Conservation (phyloP, 2,797 vertebrate genomes). For the Darevskia nairensis region DNA sequence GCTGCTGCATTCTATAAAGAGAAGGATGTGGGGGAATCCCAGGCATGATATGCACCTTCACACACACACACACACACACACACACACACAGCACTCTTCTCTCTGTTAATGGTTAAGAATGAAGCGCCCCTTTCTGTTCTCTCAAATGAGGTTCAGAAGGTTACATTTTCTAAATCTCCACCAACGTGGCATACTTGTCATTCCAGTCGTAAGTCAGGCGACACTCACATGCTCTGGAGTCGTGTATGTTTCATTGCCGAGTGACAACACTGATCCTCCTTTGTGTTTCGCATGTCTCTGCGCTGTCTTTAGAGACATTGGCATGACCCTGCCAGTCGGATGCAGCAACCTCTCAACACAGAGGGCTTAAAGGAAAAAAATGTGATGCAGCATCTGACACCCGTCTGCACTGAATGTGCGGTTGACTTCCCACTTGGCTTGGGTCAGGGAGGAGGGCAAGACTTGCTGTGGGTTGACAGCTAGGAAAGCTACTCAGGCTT, state of each 20-base stretch:
- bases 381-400: background rate
- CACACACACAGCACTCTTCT: background rate
- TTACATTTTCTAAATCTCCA: background rate
- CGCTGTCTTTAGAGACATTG: background rate
- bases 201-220: background rate
- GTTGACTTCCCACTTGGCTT: background rate
- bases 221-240: background rate
- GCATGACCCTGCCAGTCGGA: background rate
- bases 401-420: background rate
- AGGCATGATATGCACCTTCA: background rate
- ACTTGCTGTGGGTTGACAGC: constrained; percentile 1
- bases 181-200: background rate
- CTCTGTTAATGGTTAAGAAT: background rate
- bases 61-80: too few relatives aligned
- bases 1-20: background rate
- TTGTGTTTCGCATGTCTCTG: rapidly evolving
- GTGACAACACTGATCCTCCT: background rate
- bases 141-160: background rate
- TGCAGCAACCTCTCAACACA: background rate
- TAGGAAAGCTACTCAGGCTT: background rate
- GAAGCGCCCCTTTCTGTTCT: rapidly evolving
- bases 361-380: background rate
- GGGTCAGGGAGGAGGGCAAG: background rate
- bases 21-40: background rate
- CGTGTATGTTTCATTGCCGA: rapidly evolving